These are phyloP conservation scores for Equus quagga DNA, from an alignment of 2,113 vertebrate genomes.

Conservation along the genomic window DNA sequence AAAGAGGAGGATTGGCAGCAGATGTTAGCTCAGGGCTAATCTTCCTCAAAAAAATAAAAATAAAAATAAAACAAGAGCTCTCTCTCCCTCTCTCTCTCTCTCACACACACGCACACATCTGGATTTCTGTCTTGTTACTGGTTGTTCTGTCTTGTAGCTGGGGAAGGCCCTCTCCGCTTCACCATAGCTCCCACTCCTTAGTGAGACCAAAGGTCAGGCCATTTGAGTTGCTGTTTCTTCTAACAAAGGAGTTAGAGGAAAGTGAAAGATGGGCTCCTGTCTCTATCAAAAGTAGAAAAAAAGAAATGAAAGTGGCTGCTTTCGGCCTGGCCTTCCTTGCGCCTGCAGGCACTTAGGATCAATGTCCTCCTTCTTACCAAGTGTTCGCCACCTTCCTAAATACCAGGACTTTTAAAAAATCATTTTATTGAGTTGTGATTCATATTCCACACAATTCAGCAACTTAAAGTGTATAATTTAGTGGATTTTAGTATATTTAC, in stretches of 20 bases:
- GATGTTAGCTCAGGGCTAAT: too few relatives aligned
- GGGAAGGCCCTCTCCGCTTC: neutral
- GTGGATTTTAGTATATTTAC: neutral
- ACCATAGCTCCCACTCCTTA: neutral
- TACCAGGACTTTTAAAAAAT: neutral
- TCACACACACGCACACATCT: neutral
- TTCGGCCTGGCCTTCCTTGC: neutral
- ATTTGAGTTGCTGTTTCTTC: neutral
- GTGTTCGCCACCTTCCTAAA: neutral
- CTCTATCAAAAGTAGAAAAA: slow-evolving; percentile 4
- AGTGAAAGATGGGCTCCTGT: neutral
- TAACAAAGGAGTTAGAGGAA: neutral
- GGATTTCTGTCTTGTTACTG: neutral
- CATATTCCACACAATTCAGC: neutral
- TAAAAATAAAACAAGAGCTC: too few relatives aligned
- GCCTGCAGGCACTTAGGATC: neutral
- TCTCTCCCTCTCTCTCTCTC: neutral
- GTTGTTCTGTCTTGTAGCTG: neutral
- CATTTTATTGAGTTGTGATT: neutral
- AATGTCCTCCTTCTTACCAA: neutral
- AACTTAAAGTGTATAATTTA: neutral
- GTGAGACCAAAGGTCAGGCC: neutral
- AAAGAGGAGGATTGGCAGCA: too few relatives aligned
- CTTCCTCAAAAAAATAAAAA: too few relatives aligned
- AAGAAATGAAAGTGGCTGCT: neutral